Evolutionary conservation across 2,888 invertebrate genomes (phyloP).

Genomic region (Lacanobia oleracea): DNA sequence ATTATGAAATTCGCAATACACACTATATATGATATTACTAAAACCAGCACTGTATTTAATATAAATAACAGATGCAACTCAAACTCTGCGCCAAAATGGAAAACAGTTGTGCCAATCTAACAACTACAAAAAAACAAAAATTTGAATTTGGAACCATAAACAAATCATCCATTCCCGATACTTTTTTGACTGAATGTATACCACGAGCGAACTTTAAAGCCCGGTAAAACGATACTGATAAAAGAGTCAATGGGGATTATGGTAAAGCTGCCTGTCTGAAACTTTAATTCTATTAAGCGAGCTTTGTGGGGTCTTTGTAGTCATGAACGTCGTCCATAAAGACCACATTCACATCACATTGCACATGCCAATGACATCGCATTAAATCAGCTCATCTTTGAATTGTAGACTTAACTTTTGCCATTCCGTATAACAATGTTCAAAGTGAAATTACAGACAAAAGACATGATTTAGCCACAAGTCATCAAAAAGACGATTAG

Average conservation of each 20-base stretch:
- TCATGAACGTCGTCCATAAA: slow-evolving; percentile 23
- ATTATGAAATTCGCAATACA: no score
- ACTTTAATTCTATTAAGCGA: slow-evolving; percentile 53
- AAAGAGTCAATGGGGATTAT: slow-evolving; percentile 49
- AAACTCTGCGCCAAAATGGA: no score
- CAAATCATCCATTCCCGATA: no score
- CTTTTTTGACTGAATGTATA: no score
- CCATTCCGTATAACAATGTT: background rate
- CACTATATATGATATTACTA: no score
- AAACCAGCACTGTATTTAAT: no score
- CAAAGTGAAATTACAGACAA: slow-evolving; percentile 7
- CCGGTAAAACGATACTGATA: slow-evolving; percentile 47
- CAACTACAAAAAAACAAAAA: no score
- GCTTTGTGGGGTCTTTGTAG: slow-evolving; percentile 36
- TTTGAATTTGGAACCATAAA: no score
- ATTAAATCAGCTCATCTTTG: slow-evolving; percentile 12
- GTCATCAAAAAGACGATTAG: background rate
- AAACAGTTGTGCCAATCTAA: no score
- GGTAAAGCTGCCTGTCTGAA: slow-evolving; percentile 35
- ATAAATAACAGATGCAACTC: no score
- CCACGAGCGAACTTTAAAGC: slow-evolving; percentile 41
- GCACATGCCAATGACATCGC: background rate
- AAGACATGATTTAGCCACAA: background rate
- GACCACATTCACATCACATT: no score
- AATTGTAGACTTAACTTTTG: slow-evolving; percentile 14